A percentile compares a stretch with the other conserved stretches of the same genome.
Evolutionary conservation across 2,113 vertebrate genomes (phyloP).

Genomic region (Grus americana): DNA sequence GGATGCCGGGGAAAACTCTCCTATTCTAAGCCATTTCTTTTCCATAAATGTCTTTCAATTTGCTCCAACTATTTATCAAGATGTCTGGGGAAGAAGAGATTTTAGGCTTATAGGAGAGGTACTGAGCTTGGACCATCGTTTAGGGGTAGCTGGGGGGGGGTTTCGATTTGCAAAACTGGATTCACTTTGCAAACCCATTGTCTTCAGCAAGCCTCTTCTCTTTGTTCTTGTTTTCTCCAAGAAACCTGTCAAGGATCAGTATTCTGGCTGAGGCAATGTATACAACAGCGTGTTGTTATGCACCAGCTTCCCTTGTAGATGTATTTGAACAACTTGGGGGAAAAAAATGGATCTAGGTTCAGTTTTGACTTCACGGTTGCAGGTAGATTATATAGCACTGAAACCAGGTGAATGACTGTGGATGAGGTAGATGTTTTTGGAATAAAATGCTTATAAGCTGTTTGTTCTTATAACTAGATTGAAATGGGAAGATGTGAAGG

Average conservation of each 20-base stretch:
- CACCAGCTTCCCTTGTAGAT: not conserved
- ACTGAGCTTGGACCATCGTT: not conserved
- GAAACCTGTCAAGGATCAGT: not conserved
- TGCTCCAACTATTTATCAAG: not conserved
- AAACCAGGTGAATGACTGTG: not conserved
- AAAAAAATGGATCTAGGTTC: not conserved
- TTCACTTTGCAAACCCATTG: not conserved
- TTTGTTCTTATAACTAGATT: not conserved
- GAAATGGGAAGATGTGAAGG: not conserved
- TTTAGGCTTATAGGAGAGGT: not conserved
- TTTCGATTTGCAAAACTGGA: not conserved
- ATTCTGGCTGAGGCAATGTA: not conserved
- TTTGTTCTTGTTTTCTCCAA: not conserved
- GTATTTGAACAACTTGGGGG: not conserved
- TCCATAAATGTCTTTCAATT: not conserved
- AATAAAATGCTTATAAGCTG: not conserved
- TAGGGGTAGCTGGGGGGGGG: rapidly evolving
- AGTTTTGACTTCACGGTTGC: not conserved
- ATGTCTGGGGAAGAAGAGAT: not conserved
- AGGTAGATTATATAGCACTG: not conserved
- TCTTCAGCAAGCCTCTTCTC: not conserved
- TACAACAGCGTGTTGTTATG: not conserved
- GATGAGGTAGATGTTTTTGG: not conserved
- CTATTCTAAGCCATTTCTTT: not conserved
- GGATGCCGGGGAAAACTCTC: rapidly evolving